These are phyloP conservation scores for Acleris literana DNA, from an alignment of 2,888 invertebrate genomes.

Conservation along the genomic window DNA sequence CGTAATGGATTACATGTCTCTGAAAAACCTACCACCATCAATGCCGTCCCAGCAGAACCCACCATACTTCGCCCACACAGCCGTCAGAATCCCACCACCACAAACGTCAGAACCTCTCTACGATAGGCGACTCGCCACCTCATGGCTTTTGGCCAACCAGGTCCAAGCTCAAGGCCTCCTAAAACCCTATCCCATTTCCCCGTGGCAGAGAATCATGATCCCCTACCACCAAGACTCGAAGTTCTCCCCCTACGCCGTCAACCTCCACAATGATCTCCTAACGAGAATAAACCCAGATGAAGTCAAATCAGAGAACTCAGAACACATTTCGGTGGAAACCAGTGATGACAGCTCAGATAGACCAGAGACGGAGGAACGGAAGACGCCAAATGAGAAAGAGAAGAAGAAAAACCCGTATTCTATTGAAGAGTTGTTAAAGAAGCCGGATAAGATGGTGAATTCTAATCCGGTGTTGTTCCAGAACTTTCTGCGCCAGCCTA, in stretches of 20 bases:
- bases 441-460: slow-evolving; percentile 86
- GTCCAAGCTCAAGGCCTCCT: slow-evolving; percentile 75
- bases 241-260: slow-evolving; percentile 70
- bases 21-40: slow-evolving; percentile 64
- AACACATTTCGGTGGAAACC: slow-evolving; percentile 81
- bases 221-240: slow-evolving; percentile 75
- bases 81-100: slow-evolving; percentile 69
- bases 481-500: slow-evolving; percentile 82
- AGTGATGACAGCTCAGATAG: slow-evolving; percentile 85
- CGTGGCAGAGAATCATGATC: slow-evolving; percentile 85
- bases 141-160: slow-evolving; percentile 82
- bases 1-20: slow-evolving; percentile 76
- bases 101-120: slow-evolving; percentile 68
- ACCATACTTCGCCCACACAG: slow-evolving; percentile 73
- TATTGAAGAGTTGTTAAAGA: slow-evolving; percentile 93
- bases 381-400: slow-evolving; percentile 67
- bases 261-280: slow-evolving; percentile 66
- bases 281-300: slow-evolving; percentile 71
- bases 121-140: slow-evolving; percentile 79
- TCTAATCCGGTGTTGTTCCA: slow-evolving; percentile 65
- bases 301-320: slow-evolving; percentile 69
- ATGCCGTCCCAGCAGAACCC: slow-evolving; percentile 60
- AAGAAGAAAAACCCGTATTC: slow-evolving; percentile 92
- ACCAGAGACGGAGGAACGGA: slow-evolving; percentile 70
- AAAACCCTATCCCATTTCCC: slow-evolving; percentile 79